Evolutionary conservation across 2,888 invertebrate genomes (phyloP).

Genomic region (Lypha dubia): DNA sequence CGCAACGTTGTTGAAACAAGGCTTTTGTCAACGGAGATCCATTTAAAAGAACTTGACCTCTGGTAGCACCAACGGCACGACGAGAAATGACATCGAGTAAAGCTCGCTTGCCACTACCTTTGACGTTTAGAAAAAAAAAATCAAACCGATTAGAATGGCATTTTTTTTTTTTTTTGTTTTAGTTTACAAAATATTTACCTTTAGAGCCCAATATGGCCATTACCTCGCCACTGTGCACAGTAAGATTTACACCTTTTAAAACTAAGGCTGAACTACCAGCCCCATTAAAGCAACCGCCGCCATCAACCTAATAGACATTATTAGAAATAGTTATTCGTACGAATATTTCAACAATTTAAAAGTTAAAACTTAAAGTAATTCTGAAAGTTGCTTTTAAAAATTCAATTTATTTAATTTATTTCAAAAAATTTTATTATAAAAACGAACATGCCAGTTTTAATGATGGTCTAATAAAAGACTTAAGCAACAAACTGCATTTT

Average conservation of each 20-base stretch:
- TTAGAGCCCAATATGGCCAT: constrained; percentile 96
- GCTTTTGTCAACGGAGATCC: constrained; percentile 92
- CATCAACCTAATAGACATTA: constrained; percentile 87
- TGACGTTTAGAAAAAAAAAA: neutral
- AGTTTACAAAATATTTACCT: constrained; percentile 84
- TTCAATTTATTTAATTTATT: no score
- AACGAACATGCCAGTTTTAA: no score
- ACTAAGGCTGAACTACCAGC: constrained; percentile 93
- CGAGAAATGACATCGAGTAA: constrained; percentile 95
- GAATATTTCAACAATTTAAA: neutral
- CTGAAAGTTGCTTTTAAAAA: neutral
- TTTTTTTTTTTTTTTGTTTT: neutral
- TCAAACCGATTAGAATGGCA: neutral
- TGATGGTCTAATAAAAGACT: no score
- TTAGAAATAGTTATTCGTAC: neutral
- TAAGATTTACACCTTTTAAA: constrained; percentile 95
- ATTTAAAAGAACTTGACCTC: constrained; percentile 95
- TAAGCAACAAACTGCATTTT: no score
- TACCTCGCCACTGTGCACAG: constrained; percentile 96
- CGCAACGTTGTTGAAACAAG: constrained; percentile 93
- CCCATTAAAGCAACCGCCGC: constrained; percentile 90
- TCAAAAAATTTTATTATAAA: no score
- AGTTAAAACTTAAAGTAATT: neutral
- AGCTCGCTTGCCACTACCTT: constrained; percentile 97
- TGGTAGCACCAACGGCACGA: constrained; percentile 90